These are phyloP conservation scores for Tupiocoris notatus DNA, from an alignment of 2,888 invertebrate genomes.

Conservation along the genomic window DNA sequence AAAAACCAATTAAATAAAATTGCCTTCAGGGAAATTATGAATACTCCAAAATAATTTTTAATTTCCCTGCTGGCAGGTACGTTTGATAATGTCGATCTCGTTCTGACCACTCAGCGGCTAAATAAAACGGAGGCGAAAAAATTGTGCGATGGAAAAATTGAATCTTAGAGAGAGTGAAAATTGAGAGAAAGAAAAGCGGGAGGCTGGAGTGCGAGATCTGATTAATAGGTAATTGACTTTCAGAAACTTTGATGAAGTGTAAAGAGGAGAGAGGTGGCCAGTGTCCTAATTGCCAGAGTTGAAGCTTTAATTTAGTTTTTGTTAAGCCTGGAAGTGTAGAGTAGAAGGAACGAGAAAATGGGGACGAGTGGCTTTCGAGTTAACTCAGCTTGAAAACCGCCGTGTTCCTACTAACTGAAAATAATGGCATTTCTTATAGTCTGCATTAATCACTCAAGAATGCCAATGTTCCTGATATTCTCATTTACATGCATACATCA, in stretches of 20 bases:
- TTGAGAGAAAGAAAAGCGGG: slow-evolving; percentile 11
- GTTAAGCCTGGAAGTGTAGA: not conserved
- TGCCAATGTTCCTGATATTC: no score
- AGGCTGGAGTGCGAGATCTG: slow-evolving; percentile 14
- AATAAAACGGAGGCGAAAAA: no score
- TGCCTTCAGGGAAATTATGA: no score
- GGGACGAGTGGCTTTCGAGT: not conserved
- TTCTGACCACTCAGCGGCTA: no score
- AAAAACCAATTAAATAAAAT: no score
- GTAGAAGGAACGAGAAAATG: not conserved
- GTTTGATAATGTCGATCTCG: no score
- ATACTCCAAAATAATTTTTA: no score
- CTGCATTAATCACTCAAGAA: no score
- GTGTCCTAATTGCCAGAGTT: not conserved
- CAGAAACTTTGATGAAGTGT: slow-evolving; percentile 16
- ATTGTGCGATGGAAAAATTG: not conserved
- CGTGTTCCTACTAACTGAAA: not conserved
- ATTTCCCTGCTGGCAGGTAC: no score
- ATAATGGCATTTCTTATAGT: not conserved
- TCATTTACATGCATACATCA: no score
- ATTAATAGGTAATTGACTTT: slow-evolving; percentile 22
- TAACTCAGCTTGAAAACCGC: not conserved
- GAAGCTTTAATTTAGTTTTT: slow-evolving; percentile 4
- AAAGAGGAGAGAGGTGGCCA: not conserved
- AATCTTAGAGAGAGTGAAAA: not conserved